Conservation (phyloP, 2,797 vertebrate genomes). For the Cyprinodon diabolis region DNA sequence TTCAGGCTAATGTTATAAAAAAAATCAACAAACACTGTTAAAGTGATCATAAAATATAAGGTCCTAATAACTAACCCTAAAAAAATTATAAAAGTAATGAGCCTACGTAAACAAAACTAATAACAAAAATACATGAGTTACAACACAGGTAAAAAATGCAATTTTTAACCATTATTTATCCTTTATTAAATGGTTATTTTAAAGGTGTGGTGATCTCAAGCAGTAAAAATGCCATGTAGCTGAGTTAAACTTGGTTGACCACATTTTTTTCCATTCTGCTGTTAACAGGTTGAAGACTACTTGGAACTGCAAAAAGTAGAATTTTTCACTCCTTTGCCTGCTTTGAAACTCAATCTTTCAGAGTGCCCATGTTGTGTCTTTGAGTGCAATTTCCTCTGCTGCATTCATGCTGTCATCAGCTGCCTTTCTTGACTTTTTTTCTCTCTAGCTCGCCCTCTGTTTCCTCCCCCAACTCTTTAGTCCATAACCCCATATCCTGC, state of each 20-base stretch:
- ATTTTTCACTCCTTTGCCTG: constrained; percentile 23
- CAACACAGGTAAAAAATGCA: background rate
- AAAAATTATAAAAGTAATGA: too few relatives aligned
- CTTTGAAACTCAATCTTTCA: constrained; percentile 80
- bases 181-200: background rate
- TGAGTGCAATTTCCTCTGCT: constrained; percentile 73
- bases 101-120: background rate
- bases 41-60: too few relatives aligned
- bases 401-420: constrained; percentile 73
- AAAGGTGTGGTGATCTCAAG: too few relatives aligned
- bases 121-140: background rate
- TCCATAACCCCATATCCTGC: constrained; percentile 1
- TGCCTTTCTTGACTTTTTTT: constrained; percentile 45
- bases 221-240: background rate
- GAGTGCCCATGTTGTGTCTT: constrained; percentile 80
- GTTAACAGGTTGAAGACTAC: constrained; percentile 26
- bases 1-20: background rate
- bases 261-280: constrained; percentile 4
- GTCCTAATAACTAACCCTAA: too few relatives aligned
- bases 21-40: background rate
- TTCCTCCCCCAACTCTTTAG: constrained; percentile 29
- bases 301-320: constrained; percentile 12
- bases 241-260: constrained; percentile 1
- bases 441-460: constrained; percentile 39
- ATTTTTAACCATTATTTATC: background rate